Conservation (phyloP, 2,888 invertebrate genomes). For the Eulithis prunata region DNA sequence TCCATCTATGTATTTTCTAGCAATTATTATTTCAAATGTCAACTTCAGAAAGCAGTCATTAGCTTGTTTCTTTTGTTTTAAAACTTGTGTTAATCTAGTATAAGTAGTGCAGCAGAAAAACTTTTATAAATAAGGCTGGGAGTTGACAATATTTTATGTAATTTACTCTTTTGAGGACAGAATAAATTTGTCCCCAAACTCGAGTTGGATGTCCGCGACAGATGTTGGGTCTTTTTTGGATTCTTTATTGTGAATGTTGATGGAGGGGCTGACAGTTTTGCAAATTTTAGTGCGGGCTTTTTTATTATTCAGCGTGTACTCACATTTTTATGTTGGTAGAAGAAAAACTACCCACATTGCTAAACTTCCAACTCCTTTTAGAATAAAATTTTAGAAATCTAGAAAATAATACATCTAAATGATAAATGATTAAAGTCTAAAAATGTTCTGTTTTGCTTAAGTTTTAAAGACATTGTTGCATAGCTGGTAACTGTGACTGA, state of each 20-base stretch:
- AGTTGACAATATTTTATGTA: constrained; percentile 73
- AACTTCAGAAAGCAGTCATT: too few relatives aligned
- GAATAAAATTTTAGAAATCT: neutral
- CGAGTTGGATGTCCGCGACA: constrained; percentile 44
- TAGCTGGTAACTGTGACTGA: too few relatives aligned
- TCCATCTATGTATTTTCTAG: too few relatives aligned
- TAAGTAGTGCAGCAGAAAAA: too few relatives aligned
- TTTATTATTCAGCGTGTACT: constrained; percentile 6
- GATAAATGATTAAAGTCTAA: too few relatives aligned
- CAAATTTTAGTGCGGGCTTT: constrained; percentile 25
- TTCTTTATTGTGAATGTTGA: constrained; percentile 38
- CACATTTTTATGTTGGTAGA: constrained; percentile 3
- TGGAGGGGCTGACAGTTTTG: constrained; percentile 34
- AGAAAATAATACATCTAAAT: too few relatives aligned
- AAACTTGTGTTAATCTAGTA: too few relatives aligned
- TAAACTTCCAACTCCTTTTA: too few relatives aligned
- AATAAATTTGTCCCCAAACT: constrained; percentile 68
- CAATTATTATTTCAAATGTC: too few relatives aligned
- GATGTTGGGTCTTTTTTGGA: constrained; percentile 38
- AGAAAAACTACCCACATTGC: neutral
- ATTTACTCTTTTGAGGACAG: constrained; percentile 73
- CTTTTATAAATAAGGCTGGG: constrained; percentile 7
- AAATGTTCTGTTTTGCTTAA: too few relatives aligned
- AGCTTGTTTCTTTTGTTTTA: too few relatives aligned
- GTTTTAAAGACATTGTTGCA: too few relatives aligned